A percentile compares a stretch with the other conserved stretches of the same genome.
Evolutionary conservation across 2,113 vertebrate species (phyloP).

Genomic region (Neopipo cinnamomea): DNA sequence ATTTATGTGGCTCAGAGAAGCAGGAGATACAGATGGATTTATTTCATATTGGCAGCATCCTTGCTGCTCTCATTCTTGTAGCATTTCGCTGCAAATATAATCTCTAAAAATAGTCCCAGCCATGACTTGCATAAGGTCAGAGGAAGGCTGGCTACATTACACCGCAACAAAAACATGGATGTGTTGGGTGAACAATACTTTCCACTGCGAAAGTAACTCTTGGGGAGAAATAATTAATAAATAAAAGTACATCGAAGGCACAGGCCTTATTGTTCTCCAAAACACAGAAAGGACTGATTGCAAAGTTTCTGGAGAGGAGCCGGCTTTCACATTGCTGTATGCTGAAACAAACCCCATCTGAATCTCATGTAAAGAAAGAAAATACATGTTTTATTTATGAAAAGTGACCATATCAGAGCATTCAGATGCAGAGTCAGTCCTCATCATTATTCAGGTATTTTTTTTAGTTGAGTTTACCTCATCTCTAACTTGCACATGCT

Average conservation of each 20-base stretch:
- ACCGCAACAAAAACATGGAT: neutral
- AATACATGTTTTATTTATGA: neutral
- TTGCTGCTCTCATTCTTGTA: conserved; percentile 54
- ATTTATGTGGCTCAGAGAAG: neutral
- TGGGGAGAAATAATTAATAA: neutral
- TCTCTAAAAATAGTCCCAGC: conserved; percentile 65
- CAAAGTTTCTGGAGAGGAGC: neutral
- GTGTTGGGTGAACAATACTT: conserved; percentile 36
- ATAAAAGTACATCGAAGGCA: neutral
- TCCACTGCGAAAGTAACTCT: conserved; percentile 19
- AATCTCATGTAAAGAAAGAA: neutral
- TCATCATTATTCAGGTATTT: neutral
- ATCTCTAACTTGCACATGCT: neutral
- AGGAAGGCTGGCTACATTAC: conserved; percentile 43
- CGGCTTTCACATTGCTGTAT: neutral
- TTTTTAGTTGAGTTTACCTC: neutral
- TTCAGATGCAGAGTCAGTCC: neutral
- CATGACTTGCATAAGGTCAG: conserved; percentile 64
- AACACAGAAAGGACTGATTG: neutral
- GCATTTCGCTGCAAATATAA: conserved; percentile 55
- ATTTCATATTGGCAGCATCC: conserved; percentile 15
- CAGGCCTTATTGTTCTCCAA: neutral
- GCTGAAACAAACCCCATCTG: neutral
- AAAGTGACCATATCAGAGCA: neutral
- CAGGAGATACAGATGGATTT: neutral